Percentiles rank a stretch among this genome's conserved stretches.
These are phyloP conservation scores for Trematocara stigmaticum DNA, from an alignment of 2,113 vertebrate genomes.

Conservation along the genomic window DNA sequence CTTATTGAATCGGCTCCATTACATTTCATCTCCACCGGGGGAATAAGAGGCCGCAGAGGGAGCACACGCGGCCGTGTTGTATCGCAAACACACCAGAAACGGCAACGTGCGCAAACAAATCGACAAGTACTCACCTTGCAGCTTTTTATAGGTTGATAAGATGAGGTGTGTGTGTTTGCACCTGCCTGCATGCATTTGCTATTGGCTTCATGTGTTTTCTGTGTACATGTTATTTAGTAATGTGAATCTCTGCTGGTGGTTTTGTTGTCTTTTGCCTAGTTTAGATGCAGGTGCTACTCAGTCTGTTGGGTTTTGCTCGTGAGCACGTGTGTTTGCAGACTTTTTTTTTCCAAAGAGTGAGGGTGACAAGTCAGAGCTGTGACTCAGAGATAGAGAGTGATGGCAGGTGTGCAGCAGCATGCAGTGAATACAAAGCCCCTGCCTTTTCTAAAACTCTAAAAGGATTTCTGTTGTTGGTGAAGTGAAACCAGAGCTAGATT, in stretches of 20 bases:
- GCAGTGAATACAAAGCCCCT: neutral
- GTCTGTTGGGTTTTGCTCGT: neutral
- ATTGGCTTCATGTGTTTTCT: neutral
- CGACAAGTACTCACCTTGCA: constrained; percentile 2
- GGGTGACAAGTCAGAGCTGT: constrained; percentile 6
- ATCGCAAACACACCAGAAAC: constrained; percentile 35
- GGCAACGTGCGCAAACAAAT: neutral
- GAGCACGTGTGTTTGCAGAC: neutral
- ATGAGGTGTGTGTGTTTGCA: neutral
- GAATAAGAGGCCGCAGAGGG: constrained; percentile 26
- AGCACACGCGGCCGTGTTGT: neutral
- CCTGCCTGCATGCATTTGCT: neutral
- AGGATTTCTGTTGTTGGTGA: neutral
- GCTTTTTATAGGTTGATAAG: constrained; percentile 10
- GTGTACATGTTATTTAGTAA: neutral
- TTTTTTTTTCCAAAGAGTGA: neutral
- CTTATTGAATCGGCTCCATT: constrained; percentile 68
- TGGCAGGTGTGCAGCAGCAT: neutral
- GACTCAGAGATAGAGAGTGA: neutral
- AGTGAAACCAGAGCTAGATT: neutral
- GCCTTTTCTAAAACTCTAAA: neutral
- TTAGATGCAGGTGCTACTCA: neutral
- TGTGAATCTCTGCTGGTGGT: neutral
- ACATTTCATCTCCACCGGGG: constrained; percentile 59
- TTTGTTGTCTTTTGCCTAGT: neutral